These are phyloP conservation scores for Drosophila lacertosa DNA, from an alignment of 1,140 invertebrate genomes.

Conservation along the genomic window DNA sequence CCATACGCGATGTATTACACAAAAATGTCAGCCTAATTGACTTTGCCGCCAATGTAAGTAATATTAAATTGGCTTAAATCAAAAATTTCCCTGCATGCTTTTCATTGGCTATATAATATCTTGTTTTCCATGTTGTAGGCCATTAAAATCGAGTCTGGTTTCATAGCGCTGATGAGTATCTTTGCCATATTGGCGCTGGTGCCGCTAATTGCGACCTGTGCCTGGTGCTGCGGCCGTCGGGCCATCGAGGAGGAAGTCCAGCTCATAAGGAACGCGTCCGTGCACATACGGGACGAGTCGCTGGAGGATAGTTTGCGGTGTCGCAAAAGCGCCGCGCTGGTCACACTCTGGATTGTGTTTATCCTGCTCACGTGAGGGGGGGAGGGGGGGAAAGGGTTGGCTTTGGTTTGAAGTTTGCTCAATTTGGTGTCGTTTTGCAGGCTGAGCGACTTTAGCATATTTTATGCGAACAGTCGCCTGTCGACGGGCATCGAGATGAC, in stretches of 20 bases:
- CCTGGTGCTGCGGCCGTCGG: conserved; percentile 77
- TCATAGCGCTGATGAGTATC: conserved; percentile 82
- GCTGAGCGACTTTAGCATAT: conserved; percentile 84
- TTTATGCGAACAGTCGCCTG: conserved; percentile 86
- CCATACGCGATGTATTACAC: conserved; percentile 77
- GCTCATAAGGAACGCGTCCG: conserved; percentile 62
- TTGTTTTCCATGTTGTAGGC: conserved; percentile 60
- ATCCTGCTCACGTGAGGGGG: conserved; percentile 84
- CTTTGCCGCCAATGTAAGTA: conserved; percentile 78
- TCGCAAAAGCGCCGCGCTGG: conserved; percentile 72
- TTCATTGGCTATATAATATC: not conserved
- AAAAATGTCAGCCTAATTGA: conserved; percentile 78
- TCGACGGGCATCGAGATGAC: conserved; percentile 85
- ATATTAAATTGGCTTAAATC: not conserved
- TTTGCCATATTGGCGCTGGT: conserved; percentile 81
- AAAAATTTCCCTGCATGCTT: not conserved
- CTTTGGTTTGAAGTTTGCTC: not conserved
- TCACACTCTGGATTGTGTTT: conserved; percentile 84
- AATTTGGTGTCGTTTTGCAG: conserved; percentile 49
- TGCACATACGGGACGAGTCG: conserved; percentile 73
- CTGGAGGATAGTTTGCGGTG: conserved; percentile 71
- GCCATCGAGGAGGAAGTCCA: conserved; percentile 62
- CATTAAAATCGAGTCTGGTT: conserved; percentile 84
- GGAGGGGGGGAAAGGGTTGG: not conserved
- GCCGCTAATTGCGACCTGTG: conserved; percentile 75